Evolutionary conservation across 2,888 invertebrate species (phyloP).

Genomic region (Hypsopygia costalis): DNA sequence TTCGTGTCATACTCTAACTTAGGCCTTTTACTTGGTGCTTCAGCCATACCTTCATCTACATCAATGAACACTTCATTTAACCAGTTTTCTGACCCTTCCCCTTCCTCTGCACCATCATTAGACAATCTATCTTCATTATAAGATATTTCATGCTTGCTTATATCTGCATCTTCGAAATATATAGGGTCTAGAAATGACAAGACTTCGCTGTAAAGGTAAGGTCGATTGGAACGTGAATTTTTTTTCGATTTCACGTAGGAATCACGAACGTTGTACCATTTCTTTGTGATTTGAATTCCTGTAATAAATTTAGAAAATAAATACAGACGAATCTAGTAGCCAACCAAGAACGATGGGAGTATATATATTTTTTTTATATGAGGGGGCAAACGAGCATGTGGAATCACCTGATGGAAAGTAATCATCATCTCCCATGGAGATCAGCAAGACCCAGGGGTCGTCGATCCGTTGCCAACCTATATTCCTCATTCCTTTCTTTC

Average conservation of each 20-base stretch:
- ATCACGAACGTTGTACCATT: conserved; percentile 51
- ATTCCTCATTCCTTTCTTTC: too few species aligned
- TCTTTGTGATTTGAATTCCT: conserved; percentile 42
- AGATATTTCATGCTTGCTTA: conserved; percentile 12
- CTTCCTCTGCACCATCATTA: conserved; percentile 24
- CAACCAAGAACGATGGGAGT: too few species aligned
- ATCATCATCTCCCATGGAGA: too few species aligned
- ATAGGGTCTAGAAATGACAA: conserved; percentile 42
- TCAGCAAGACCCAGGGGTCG: too few species aligned
- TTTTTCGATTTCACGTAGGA: conserved; percentile 41
- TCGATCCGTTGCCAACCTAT: too few species aligned
- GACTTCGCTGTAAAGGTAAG: conserved; percentile 43
- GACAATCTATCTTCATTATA: conserved; percentile 22
- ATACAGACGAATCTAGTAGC: too few species aligned
- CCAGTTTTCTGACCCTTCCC: conserved; percentile 38
- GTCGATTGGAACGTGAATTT: conserved; percentile 22
- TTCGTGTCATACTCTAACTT: conserved; percentile 26
- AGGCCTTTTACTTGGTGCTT: conserved; percentile 22
- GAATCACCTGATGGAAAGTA: too few species aligned
- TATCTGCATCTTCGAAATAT: conserved; percentile 13
- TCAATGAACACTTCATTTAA: conserved; percentile 40
- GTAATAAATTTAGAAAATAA: conserved; percentile 11
- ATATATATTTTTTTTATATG: too few species aligned
- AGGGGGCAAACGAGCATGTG: too few species aligned
- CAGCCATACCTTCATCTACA: conserved; percentile 28